Base-by-base conservation (phyloP, 1,140 invertebrate genomes). In the Calliphora vicina region DNA sequence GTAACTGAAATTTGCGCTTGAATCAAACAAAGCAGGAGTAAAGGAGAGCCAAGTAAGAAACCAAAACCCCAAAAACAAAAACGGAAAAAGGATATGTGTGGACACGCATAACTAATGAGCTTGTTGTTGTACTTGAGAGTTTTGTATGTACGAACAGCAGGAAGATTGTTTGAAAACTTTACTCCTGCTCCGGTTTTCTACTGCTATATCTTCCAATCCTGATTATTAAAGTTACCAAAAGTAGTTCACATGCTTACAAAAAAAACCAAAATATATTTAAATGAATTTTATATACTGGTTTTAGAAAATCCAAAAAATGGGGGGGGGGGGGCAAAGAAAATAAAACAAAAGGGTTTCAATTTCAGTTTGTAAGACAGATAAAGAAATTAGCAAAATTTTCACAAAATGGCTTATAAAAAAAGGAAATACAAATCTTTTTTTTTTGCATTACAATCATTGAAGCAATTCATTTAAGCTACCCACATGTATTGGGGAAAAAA, bases 361-460 rank as follows among this genome's bases (percentile, higher is more conserved):
- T 35, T 57, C 50, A 57, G 10, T 73, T 73, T 13, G 26, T 17
- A 76, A 76, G 25, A 76, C 10, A 73, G 71, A 76, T 76, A 76
- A 76, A 76, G 73, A 76, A 76, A 76, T 76, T 76, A 76, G 73
- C 73, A 76, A 76, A 76, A 76, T 76, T 76, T 73, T 76, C 17
- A 12, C 26, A 73, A 35, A 35, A 35, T 35, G 2, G 8, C 2
- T 4, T 35, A 2, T 35, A 35, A 35, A 35, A 35, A 35, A n/a
- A n/a, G n/a, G n/a, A n/a, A 35, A 35, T 35, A 35, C 2, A 35
- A 35, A 35, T 35, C 29, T 35, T 35, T 35, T 35, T 35, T 35
- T 35, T 35, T 35, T 35, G n/a, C 29, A 4, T 4, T 4, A 35
- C 8, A 35, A 35, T 35, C 29, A 35, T 35, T 35, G 29, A 35